A percentile compares a stretch with the other conserved stretches of the same genome.
Evolutionary conservation across 2,113 vertebrate genomes (phyloP).

Genomic region (Clarias batrachus): DNA sequence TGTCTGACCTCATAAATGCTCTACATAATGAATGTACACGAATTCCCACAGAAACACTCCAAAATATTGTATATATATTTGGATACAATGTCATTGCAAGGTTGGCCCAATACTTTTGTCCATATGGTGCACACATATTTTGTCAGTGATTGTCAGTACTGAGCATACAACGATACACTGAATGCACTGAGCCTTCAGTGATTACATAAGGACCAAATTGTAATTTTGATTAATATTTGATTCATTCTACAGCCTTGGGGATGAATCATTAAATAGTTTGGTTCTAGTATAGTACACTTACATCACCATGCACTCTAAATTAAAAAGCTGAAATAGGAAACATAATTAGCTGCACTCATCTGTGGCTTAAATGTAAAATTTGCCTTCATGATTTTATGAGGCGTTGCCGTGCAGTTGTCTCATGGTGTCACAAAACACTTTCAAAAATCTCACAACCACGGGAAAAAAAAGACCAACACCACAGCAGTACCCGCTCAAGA

Average conservation of each 20-base stretch:
- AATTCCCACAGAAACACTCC: too few species aligned
- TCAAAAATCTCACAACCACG: not conserved
- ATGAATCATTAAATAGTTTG: constrained; percentile 35
- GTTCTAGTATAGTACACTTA: not conserved
- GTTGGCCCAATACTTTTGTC: too few species aligned
- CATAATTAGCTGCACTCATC: constrained; percentile 12
- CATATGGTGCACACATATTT: too few species aligned
- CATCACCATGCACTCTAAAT: constrained; percentile 17
- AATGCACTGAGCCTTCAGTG: constrained; percentile 19
- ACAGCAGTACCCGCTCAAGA: not conserved
- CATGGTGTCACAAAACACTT: not conserved
- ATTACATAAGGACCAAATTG: constrained; percentile 35
- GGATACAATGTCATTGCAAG: too few species aligned
- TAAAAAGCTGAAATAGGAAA: constrained; percentile 19
- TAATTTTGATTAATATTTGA: constrained; percentile 34
- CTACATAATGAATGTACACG: too few species aligned
- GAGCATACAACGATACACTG: constrained; percentile 23
- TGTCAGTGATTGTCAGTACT: not conserved
- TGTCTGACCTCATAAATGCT: too few species aligned
- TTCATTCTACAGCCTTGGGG: constrained; percentile 32
- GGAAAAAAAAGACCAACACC: too few species aligned
- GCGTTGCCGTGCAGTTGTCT: not conserved
- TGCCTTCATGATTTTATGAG: not conserved
- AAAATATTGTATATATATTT: too few species aligned
- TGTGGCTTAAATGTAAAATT: not conserved